These are phyloP conservation scores for Berghia stephanieae DNA, from an alignment of 1,140 invertebrate genomes.

Conservation along the genomic window DNA sequence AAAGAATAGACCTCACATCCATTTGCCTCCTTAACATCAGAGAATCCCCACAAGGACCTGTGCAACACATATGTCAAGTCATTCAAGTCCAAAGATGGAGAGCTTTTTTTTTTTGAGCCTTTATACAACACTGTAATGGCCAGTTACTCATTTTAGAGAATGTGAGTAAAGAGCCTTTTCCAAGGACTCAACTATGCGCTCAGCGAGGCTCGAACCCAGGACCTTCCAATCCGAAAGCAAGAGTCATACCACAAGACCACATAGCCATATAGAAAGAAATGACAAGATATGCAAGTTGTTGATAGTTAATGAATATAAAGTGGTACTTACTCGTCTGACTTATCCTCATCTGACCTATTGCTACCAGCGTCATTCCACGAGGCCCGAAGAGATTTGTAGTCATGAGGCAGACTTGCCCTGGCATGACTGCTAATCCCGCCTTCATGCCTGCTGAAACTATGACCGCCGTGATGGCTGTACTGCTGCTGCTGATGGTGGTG, in stretches of 20 bases:
- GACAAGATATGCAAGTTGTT: neutral
- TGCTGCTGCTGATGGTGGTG: slow-evolving; percentile 12
- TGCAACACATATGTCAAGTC: no score
- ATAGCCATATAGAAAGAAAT: no score
- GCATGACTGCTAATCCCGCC: slow-evolving; percentile 47
- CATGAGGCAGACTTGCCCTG: slow-evolving; percentile 56
- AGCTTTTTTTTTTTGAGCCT: no score
- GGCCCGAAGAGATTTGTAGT: slow-evolving; percentile 52
- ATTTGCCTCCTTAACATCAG: no score
- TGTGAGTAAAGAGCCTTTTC: no score
- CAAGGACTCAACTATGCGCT: no score
- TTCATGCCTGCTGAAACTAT: slow-evolving; percentile 53
- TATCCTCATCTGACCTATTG: slow-evolving; percentile 53
- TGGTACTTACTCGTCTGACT: slow-evolving; percentile 60
- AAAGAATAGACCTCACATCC: no score
- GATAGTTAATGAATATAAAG: neutral
- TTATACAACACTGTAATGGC: neutral
- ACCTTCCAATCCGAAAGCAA: no score
- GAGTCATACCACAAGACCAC: no score
- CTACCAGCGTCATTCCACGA: slow-evolving; percentile 44
- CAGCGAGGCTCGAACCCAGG: no score
- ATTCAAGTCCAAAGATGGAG: no score
- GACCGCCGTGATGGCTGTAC: slow-evolving; percentile 15
- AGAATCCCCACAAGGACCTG: no score
- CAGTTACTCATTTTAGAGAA: neutral